Conservation (phyloP, 2,888 invertebrate species). For the Chironomus tentans region DNA sequence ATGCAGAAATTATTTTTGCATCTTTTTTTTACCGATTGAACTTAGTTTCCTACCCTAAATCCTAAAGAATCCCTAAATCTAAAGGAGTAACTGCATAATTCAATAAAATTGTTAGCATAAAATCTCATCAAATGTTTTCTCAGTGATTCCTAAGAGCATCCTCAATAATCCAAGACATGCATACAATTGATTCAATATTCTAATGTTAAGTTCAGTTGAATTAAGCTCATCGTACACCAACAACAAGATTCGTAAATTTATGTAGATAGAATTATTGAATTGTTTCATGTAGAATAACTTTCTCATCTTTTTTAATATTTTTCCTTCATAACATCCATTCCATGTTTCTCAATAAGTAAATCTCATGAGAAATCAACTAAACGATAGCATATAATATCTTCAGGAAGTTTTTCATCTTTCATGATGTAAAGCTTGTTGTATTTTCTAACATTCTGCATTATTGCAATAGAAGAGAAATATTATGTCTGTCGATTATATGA, state of each 20-base stretch:
- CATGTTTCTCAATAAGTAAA: too few relatives aligned
- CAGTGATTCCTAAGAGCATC: too few relatives aligned
- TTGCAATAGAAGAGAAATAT: not conserved
- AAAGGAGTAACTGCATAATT: too few relatives aligned
- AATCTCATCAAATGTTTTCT: too few relatives aligned
- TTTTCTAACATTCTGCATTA: not conserved
- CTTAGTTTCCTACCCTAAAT: too few relatives aligned
- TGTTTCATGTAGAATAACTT: not conserved
- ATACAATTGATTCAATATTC: not conserved
- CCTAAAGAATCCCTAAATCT: too few relatives aligned
- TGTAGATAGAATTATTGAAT: not conserved
- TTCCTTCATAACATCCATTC: not conserved
- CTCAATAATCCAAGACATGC: too few relatives aligned
- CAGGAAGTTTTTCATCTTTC: not conserved
- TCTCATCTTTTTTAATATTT: not conserved
- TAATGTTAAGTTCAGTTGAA: too few relatives aligned
- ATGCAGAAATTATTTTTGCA: too few relatives aligned
- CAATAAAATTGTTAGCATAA: too few relatives aligned
- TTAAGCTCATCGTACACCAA: not conserved
- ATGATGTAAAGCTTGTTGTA: not conserved
- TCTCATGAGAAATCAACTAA: slow-evolving; percentile 21
- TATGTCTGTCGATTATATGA: too few relatives aligned
- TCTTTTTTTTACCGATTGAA: too few relatives aligned
- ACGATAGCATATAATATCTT: not conserved
- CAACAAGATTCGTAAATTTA: not conserved